Evolutionary conservation across 2,113 vertebrate genomes (phyloP).

Genomic region (Panurus biarmicus): DNA sequence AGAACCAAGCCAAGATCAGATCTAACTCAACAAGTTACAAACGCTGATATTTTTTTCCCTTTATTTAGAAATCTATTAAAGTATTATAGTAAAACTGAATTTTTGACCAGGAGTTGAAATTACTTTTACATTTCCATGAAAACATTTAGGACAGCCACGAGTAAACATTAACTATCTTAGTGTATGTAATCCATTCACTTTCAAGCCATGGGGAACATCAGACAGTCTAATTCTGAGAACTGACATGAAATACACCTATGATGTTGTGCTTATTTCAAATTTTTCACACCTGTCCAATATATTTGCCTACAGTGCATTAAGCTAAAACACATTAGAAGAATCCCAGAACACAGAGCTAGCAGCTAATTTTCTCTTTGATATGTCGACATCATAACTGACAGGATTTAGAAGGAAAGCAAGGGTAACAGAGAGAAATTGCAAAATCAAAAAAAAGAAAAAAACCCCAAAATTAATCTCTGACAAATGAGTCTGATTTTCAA

Average conservation of each 20-base stretch:
- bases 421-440: background rate
- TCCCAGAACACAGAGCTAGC: background rate
- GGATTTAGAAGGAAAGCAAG: background rate
- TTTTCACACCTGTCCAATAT: background rate
- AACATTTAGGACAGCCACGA: background rate
- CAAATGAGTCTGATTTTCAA: background rate
- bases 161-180: background rate
- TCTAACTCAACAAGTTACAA: background rate
- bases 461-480: background rate
- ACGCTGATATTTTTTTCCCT: background rate
- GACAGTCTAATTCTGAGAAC: background rate
- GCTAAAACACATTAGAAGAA: background rate
- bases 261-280: background rate
- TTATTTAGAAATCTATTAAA: background rate
- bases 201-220: background rate
- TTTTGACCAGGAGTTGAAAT: background rate
- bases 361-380: background rate
- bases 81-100: background rate
- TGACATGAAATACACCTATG: background rate
- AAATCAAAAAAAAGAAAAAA: background rate
- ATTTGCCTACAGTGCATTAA: background rate
- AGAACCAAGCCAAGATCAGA: background rate
- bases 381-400: background rate
- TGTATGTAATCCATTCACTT: background rate
- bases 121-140: background rate